Percentiles rank a stretch among this genome's conserved stretches.
phyloP scores from a whole-genome alignment of 2,888 invertebrate species.

The Aspidapion aeneum region DNA sequence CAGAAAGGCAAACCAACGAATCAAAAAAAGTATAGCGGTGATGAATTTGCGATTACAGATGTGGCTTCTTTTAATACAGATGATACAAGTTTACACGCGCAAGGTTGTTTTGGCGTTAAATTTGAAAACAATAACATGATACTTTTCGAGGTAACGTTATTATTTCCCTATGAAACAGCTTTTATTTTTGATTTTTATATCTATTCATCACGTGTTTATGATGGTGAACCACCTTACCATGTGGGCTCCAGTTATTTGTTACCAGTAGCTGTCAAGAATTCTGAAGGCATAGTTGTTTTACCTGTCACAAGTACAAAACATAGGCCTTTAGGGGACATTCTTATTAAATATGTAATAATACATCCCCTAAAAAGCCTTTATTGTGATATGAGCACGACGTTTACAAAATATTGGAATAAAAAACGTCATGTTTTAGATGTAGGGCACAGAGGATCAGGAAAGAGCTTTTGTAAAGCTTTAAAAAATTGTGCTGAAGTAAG shows the following conservation, averaged over 20 bases:
- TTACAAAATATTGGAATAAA: slow-evolving; percentile 81
- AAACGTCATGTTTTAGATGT: slow-evolving; percentile 86
- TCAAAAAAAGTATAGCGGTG: slow-evolving; percentile 46
- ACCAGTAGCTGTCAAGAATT: slow-evolving; percentile 75
- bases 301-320: slow-evolving; percentile 86
- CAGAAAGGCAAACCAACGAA: slow-evolving; percentile 45
- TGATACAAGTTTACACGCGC: slow-evolving; percentile 65
- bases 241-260: slow-evolving; percentile 87
- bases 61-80: slow-evolving; percentile 61
- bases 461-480: slow-evolving; percentile 70
- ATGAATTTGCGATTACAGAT: slow-evolving; percentile 54
- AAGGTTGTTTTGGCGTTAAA: slow-evolving; percentile 79
- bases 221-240: slow-evolving; percentile 74
- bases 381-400: slow-evolving; percentile 76
- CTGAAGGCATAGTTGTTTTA: slow-evolving; percentile 71
- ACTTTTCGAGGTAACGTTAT: slow-evolving; percentile 72
- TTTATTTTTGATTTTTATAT: slow-evolving; percentile 82
- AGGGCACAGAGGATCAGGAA: slow-evolving; percentile 92
- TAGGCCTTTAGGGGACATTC: slow-evolving; percentile 78
- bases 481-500: slow-evolving; percentile 73
- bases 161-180: slow-evolving; percentile 70
- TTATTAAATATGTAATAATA: slow-evolving; percentile 57
- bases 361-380: slow-evolving; percentile 61
- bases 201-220: slow-evolving; percentile 58
- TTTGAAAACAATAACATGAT: slow-evolving; percentile 71